Percentiles rank a stretch among this genome's conserved stretches.
These are phyloP conservation scores for Strigamia maritima DNA, from an alignment of 2,888 invertebrate genomes.

Conservation along the genomic window DNA sequence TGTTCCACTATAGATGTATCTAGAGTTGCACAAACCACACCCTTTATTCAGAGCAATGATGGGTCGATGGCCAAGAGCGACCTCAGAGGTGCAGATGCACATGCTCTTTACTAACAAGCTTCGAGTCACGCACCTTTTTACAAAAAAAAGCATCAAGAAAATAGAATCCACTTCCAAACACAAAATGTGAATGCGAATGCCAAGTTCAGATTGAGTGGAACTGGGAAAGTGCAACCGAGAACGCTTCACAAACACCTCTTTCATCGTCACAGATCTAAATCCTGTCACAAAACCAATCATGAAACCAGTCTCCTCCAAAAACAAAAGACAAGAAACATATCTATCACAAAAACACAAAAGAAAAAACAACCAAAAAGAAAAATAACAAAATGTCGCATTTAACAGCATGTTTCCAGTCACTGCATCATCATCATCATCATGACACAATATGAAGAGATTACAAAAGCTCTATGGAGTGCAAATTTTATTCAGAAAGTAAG, in stretches of 20 bases:
- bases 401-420: no score
- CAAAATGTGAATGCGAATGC: constrained; percentile 12
- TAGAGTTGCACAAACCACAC: background rate
- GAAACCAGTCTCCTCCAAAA: background rate
- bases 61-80: constrained; percentile 18
- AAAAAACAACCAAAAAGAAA: background rate
- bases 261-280: background rate
- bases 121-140: constrained; percentile 19
- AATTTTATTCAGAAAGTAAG: no score
- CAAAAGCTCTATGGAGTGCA: no score
- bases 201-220: background rate
- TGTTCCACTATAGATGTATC: background rate
- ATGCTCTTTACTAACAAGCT: background rate
- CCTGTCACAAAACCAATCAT: background rate
- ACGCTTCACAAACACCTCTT: constrained; percentile 11
- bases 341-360: background rate
- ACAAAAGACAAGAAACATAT: background rate
- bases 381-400: background rate
- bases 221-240: background rate
- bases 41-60: background rate
- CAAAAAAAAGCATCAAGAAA: background rate
- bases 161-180: background rate
- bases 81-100: background rate
- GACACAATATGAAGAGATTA: background rate
- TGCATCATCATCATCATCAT: no score